Percentiles rank a stretch among this genome's conserved stretches.
phyloP scores from a whole-genome alignment of 2,113 vertebrate species.

The Cyanocitta stelleri region DNA sequence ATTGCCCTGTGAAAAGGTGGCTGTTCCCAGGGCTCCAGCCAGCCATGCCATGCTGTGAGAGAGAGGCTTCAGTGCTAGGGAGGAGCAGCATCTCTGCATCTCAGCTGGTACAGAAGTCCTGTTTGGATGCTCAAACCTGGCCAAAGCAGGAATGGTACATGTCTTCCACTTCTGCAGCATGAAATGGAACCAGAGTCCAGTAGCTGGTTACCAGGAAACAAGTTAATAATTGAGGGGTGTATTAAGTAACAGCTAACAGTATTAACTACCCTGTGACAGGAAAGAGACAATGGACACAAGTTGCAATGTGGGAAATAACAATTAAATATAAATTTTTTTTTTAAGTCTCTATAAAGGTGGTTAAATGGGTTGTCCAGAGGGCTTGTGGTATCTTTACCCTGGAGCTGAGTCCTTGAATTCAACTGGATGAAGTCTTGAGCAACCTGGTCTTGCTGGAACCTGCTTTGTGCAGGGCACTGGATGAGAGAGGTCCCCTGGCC shows the following conservation, averaged over 20 bases:
- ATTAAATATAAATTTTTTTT: neutral
- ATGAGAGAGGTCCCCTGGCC: fast-evolving
- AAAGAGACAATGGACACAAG: neutral
- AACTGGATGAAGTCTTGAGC: neutral
- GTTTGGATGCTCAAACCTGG: neutral
- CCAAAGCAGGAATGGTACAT: neutral
- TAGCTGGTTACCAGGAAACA: neutral
- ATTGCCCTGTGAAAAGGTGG: neutral
- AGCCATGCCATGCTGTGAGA: fast-evolving
- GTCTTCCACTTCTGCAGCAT: neutral
- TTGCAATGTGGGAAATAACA: neutral
- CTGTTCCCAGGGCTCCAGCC: neutral
- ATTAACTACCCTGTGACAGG: neutral
- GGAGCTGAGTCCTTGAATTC: neutral
- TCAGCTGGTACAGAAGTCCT: fast-evolving
- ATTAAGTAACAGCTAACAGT: neutral
- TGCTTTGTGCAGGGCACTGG: neutral
- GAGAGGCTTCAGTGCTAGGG: fast-evolving
- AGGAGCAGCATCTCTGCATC: neutral
- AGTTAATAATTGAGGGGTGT: neutral
- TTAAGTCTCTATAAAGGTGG: neutral
- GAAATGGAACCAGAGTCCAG: neutral
- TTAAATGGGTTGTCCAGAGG: neutral
- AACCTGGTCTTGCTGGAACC: neutral
- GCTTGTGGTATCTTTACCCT: neutral